Percentiles rank a stretch among this genome's conserved stretches.
These are phyloP conservation scores for Brachylomia viminalis DNA, from an alignment of 2,888 invertebrate genomes.

Conservation along the genomic window DNA sequence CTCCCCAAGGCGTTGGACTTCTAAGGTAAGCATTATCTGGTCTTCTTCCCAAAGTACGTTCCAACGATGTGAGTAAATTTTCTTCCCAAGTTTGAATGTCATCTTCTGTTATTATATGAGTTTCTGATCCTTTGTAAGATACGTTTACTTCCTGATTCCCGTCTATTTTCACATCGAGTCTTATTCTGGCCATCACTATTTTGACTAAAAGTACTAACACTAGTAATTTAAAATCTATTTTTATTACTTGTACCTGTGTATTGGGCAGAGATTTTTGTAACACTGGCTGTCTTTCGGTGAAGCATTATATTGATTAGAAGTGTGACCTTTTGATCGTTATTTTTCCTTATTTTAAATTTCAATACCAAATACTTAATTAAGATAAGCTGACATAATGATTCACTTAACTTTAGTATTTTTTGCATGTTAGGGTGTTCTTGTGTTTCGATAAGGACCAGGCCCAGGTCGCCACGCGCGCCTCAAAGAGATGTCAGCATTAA, in stretches of 20 bases:
- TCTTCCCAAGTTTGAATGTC: slow-evolving; percentile 72
- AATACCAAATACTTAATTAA: no score
- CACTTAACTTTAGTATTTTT: no score
- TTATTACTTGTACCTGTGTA: background rate
- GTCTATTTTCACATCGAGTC: slow-evolving; percentile 72
- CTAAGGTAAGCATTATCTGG: slow-evolving; percentile 76
- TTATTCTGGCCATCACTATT: slow-evolving; percentile 41
- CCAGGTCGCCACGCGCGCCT: no score
- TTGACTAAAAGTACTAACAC: slow-evolving; percentile 32
- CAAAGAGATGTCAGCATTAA: no score
- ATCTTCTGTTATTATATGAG: slow-evolving; percentile 68
- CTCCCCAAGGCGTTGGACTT: slow-evolving; percentile 84
- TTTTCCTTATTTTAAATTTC: no score
- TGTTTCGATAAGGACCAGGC: no score
- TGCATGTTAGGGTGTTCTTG: no score
- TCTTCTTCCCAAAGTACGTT: slow-evolving; percentile 70
- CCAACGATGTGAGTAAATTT: slow-evolving; percentile 73
- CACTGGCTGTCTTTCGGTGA: background rate
- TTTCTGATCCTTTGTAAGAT: slow-evolving; percentile 72
- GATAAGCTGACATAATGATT: no score
- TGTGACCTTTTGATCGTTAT: background rate
- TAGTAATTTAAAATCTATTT: slow-evolving; percentile 35
- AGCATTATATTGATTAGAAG: background rate
- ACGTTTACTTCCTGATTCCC: slow-evolving; percentile 72
- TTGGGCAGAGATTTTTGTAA: background rate